Base-by-base conservation (phyloP, 2,888 invertebrate species). In the Cosmia trapezina region DNA sequence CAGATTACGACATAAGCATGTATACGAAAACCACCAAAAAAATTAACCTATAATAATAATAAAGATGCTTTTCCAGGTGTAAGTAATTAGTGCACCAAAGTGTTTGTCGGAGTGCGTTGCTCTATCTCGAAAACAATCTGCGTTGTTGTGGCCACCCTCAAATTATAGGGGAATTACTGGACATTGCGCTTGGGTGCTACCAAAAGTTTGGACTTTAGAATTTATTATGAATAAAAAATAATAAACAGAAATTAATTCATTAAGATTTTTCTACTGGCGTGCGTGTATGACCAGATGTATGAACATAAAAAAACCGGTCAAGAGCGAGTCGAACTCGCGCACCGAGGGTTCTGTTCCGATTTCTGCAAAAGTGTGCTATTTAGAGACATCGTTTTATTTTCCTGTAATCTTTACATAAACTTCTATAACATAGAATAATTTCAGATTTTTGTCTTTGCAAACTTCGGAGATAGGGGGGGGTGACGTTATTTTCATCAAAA, bases 141-240 rank as follows among this genome's bases (percentile, higher is more conserved):
- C 90, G 89, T 90, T 77, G 76, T 92, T 89, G 93, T 86, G 93
- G 87, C 91, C 95, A 95, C 95, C 95, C 95, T 93, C 91, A 90
- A 94, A 95, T 94, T 95, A 93, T 88, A 87, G 92, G 92, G 93
- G 92, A 89, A 92, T 90, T 91, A 91, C 90, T 92, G 92, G 90
- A 91, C 92, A 90, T 84, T 89, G 89, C 86, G 74, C 80, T 84
- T 75, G 85, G 73, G 41, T 71, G 62, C 22, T 60, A 73, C 83
- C 17, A 43, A 85, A 37, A 85, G 80, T 90, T 41, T 43, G 83
- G 84, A 93, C 90, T 89, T 90, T 70, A 19, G 45, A 51, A 43
- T 19, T 43, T 19, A n/a, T 33, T 9, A n/a, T n/a, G 6, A 51
- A n/a, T 4, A n/a, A 53, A 51, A n/a, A 65, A 43, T 41, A 41